phyloP scores from a whole-genome alignment of 2,888 invertebrate species.

The Scotopteryx bipunctaria region DNA sequence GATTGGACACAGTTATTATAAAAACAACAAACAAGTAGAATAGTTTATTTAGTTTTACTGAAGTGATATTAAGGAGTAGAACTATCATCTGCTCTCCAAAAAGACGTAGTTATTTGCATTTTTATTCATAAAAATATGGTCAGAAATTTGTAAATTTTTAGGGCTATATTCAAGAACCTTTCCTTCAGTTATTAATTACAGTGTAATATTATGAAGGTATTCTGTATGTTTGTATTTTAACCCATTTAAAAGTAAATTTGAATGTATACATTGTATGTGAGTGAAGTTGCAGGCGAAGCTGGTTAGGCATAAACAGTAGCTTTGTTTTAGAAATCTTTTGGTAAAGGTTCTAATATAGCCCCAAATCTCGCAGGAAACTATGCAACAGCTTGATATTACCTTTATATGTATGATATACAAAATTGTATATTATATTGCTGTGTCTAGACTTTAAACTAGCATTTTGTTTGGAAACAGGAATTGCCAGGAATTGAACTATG shows the following conservation, averaged over 20 bases:
- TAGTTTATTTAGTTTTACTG: background rate
- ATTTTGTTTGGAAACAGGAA: constrained; percentile 24
- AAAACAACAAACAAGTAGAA: background rate
- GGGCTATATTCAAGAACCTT: background rate
- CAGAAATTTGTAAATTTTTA: background rate
- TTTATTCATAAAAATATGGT: background rate
- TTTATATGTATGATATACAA: too few relatives aligned
- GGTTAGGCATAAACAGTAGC: background rate
- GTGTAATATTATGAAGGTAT: too few relatives aligned
- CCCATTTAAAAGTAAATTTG: too few relatives aligned
- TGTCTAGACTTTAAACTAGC: background rate
- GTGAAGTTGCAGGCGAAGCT: too few relatives aligned
- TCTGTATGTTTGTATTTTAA: too few relatives aligned
- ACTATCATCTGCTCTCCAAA: background rate
- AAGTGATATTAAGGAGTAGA: background rate
- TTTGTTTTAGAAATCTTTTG: background rate
- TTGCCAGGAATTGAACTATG: constrained; percentile 38
- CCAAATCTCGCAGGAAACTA: too few relatives aligned
- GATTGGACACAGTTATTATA: background rate
- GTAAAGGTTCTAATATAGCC: too few relatives aligned
- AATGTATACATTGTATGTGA: too few relatives aligned
- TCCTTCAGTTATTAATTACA: background rate
- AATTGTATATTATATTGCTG: background rate
- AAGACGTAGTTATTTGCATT: background rate
- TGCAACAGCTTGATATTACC: too few relatives aligned